These are phyloP conservation scores for Hemithea aestivaria DNA, from an alignment of 2,888 invertebrate genomes.

Conservation along the genomic window DNA sequence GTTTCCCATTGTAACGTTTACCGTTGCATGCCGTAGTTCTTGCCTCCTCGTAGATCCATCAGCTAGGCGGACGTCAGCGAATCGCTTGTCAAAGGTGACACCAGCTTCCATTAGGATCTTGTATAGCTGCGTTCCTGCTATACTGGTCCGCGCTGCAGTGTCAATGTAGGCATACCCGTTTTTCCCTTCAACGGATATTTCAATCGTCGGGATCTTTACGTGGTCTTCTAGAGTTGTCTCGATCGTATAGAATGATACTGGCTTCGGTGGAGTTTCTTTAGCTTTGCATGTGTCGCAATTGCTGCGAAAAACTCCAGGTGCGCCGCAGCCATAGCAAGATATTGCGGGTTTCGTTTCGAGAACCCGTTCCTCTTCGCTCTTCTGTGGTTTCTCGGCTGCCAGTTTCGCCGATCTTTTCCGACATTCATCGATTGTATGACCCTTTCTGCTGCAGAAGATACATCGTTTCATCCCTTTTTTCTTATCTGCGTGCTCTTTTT, in stretches of 20 bases:
- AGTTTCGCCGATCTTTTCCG: neutral
- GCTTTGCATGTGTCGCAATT: slow-evolving; percentile 2
- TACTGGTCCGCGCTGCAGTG: slow-evolving; percentile 1
- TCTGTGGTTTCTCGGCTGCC: neutral
- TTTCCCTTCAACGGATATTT: too few species aligned
- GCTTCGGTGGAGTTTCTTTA: slow-evolving; percentile 2
- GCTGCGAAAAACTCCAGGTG: slow-evolving; percentile 1
- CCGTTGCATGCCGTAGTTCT: neutral
- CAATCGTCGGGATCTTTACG: too few species aligned
- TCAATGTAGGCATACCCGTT: slow-evolving; percentile 1
- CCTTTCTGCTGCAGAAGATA: slow-evolving; percentile 1
- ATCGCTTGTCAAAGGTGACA: neutral
- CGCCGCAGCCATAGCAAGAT: slow-evolving; percentile 6
- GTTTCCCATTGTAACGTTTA: neutral
- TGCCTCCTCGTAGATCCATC: neutral
- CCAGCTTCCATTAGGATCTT: neutral
- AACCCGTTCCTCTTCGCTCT: slow-evolving; percentile 6
- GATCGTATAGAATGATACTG: slow-evolving; percentile 1
- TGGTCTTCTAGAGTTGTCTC: too few species aligned
- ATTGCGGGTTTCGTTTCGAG: too few species aligned
- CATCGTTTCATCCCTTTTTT: neutral
- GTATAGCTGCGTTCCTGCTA: neutral
- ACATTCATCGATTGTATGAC: neutral
- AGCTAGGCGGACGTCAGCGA: neutral
- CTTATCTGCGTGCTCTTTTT: neutral